Conservation (phyloP, 2,888 invertebrate species). For the Apoda limacodes region DNA sequence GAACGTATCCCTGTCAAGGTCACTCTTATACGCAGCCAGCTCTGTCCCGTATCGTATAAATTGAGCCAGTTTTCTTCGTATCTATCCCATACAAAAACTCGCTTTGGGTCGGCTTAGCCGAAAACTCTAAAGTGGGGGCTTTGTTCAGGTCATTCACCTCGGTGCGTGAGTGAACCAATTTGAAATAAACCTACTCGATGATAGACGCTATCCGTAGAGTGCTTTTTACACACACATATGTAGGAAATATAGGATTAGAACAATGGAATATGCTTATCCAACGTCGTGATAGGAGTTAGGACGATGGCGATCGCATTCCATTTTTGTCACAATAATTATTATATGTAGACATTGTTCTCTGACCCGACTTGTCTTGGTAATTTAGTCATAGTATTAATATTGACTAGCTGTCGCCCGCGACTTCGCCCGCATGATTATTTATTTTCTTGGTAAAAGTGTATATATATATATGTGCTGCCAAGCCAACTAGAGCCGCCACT, state of each 20-base stretch:
- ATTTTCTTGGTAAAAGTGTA: too few species aligned
- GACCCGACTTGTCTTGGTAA: too few species aligned
- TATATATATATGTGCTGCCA: too few species aligned
- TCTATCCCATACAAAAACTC: conserved; percentile 10
- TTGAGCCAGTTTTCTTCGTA: conserved; percentile 22
- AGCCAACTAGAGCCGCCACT: too few species aligned
- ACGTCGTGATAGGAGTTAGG: too few species aligned
- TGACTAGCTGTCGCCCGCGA: too few species aligned
- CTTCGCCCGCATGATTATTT: too few species aligned
- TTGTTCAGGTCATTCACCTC: conserved; percentile 48
- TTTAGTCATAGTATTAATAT: too few species aligned
- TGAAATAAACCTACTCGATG: conserved; percentile 37
- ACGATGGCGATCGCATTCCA: too few species aligned
- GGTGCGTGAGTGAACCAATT: conserved; percentile 53
- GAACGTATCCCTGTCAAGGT: conserved; percentile 52
- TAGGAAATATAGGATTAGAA: conserved; percentile 28
- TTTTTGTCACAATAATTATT: too few species aligned
- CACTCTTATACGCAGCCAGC: conserved; percentile 25
- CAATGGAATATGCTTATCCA: too few species aligned
- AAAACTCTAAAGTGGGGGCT: conserved; percentile 40
- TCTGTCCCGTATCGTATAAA: conserved; percentile 30
- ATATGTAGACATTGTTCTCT: too few species aligned
- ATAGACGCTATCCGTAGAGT: conserved; percentile 25
- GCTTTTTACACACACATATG: conserved; percentile 22
- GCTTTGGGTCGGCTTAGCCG: conserved; percentile 48